Evolutionary conservation across 2,113 vertebrate species (phyloP), one percentile per base, ranked within the genome.

Genomic region (Garra rufa): DNA sequence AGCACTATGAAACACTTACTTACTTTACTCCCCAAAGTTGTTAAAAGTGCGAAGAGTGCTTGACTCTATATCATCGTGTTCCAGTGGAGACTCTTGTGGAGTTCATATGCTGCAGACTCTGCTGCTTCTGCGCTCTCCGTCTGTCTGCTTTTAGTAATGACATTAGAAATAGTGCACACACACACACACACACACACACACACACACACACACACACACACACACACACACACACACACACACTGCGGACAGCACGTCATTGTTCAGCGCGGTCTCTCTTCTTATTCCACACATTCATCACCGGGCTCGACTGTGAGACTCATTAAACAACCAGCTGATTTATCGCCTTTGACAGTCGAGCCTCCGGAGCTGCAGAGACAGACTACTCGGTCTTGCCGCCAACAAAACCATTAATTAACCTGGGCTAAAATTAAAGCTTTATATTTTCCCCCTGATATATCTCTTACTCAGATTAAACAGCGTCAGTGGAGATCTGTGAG

Each of bases 291-390:
- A 63, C 19, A 83, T 69, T 69, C 70, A 76, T 82, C 50, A 43
- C 73, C 52, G 9, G 75, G 65, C 57, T 50, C 70, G 14, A 76
- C 65, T 81, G 78, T n/a, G 38, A 80, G 59, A 83, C 87, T 90
- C 83, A 88, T 88, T 88, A 88, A 85, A 43, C 26, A 61, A 71
- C 44, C 50, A 9, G 15, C 34, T 88, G 89, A 90, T 90, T 74
- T 86, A 90, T 87, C 81, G 55, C 55, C 70, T 50, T 67, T 86
- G 82, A 85, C 77, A 81, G 82, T 28, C 24, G 30, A 69, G 67
- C 81, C 79, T 41, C 65, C 21, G 30, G 55, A 70, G 38, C 69
- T 41, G 67, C 71, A 78, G 43, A 81, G 76, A 59, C 63, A 67
- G 48, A 46, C 73, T 17, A 80, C 50, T 59, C n/a, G 48, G 4